Conservation (phyloP, 2,888 invertebrate species). For the Aleiodes testaceus region DNA sequence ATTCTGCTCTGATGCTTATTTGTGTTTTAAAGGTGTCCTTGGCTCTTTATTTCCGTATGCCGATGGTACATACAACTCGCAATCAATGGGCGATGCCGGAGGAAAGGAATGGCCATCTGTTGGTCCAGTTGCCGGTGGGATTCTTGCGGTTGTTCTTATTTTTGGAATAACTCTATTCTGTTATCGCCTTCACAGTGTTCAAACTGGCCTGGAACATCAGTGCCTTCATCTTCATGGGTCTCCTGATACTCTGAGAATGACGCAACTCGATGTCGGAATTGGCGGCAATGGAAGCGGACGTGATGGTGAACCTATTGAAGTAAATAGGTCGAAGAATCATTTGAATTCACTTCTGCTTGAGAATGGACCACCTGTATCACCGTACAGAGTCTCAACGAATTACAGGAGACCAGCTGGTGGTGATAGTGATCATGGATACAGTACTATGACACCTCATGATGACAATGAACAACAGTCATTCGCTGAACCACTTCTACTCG, state of each 20-base stretch:
- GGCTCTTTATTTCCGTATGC: slow-evolving; percentile 88
- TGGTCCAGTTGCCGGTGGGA: slow-evolving; percentile 90
- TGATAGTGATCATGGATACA: slow-evolving; percentile 95
- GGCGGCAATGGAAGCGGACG: slow-evolving; percentile 73
- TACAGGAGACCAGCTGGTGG: slow-evolving; percentile 85
- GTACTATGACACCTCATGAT: slow-evolving; percentile 94
- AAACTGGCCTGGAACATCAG: slow-evolving; percentile 75
- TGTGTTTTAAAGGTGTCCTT: slow-evolving; percentile 90
- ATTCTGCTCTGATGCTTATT: slow-evolving; percentile 86
- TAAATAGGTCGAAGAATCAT: slow-evolving; percentile 68
- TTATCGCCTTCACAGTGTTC: slow-evolving; percentile 79
- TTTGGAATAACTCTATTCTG: slow-evolving; percentile 90
- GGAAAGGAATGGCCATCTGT: slow-evolving; percentile 78
- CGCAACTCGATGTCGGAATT: slow-evolving; percentile 74
- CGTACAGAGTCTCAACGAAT: slow-evolving; percentile 88
- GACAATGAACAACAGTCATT: slow-evolving; percentile 89
- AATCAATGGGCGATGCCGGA: slow-evolving; percentile 65
- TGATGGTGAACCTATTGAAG: slow-evolving; percentile 75
- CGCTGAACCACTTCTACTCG: slow-evolving; percentile 73
- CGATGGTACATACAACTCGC: slow-evolving; percentile 77
- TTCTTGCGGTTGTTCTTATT: slow-evolving; percentile 86
- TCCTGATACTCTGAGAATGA: slow-evolving; percentile 81
- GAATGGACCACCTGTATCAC: slow-evolving; percentile 84
- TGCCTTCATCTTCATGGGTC: slow-evolving; percentile 71
- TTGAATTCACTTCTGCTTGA: slow-evolving; percentile 81